Evolutionary conservation across 1,140 invertebrate species (phyloP), one percentile per base, ranked within the genome.

Genomic region (Drosophila busckii): DNA sequence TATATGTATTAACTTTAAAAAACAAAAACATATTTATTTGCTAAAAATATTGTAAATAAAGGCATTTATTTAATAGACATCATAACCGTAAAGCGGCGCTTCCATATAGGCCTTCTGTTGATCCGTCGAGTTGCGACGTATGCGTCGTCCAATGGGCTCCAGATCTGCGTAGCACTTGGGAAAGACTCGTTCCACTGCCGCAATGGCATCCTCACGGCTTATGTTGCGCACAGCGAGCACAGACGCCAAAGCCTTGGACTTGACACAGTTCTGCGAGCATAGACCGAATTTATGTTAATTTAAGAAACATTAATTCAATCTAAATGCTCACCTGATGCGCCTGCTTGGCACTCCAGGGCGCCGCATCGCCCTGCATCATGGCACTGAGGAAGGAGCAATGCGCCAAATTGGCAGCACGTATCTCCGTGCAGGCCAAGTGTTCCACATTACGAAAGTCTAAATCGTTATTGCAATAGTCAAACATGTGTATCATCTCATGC

Each of bases 401-500:
- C 0, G 94, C 93, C 3, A 98, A 88, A 88, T 97, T 98, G 0
- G 96, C 96, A 3, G 95, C 95, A 67, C 95, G 88, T 58, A 98
- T 95, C 90, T 99, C 97, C 0, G 96, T 97, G 84, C 97, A 99
- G 0, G 97, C 97, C 26, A 99, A 87, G 88, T 99, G 97, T 70
- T 98, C 93, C 45, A 97, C 88, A 86, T 98, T 97, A 62, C 91
- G 93, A 64, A 97, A 95, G 85, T 99, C 93, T 22, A 98, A 83
- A 42, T 98, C 91, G 62, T 96, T 94, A 29, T 92, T 90, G 88
- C 97, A 99, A 75, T 93, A 95, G 87, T 99, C 97, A 88, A 97
- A 98, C 95, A 98, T 98, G 87, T 99, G 97, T 28, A 98, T 93
- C 90, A 99, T 91, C 88, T 99, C 97, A 88, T 99, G 97, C 1